A percentile compares a stretch with the other conserved stretches of the same genome.
Evolutionary conservation across 2,888 invertebrate species (phyloP).

Genomic region (Apoda limacodes): DNA sequence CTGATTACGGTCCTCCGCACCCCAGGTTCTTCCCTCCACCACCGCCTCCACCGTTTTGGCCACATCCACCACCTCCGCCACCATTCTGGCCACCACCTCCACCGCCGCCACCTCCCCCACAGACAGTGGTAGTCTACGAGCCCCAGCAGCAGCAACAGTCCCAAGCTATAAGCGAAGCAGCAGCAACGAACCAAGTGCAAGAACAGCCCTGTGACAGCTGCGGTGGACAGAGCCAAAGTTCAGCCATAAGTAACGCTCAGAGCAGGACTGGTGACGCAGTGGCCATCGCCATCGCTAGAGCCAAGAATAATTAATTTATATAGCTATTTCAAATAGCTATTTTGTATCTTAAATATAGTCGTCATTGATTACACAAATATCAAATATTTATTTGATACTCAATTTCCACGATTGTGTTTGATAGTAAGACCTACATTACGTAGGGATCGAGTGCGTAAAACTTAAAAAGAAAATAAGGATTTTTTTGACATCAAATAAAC

Average conservation of each 20-base stretch:
- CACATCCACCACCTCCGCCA: slow-evolving; percentile 22
- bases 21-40: slow-evolving; percentile 20
- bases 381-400: no score
- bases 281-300: slow-evolving; percentile 26
- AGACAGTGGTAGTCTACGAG: background rate
- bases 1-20: slow-evolving; percentile 3
- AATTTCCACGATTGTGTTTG: no score
- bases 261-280: slow-evolving; percentile 30
- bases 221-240: slow-evolving; percentile 12
- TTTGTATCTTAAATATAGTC: no score
- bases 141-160: background rate
- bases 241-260: slow-evolving; percentile 31
- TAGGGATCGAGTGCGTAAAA: no score
- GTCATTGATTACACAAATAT: no score
- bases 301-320: no score
- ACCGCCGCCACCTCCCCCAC: background rate
- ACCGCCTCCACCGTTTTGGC: slow-evolving; percentile 15
- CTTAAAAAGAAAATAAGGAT: no score
- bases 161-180: background rate
- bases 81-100: slow-evolving; percentile 11
- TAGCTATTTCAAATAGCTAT: no score
- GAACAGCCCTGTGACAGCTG: slow-evolving; percentile 13
- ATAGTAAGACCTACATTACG: no score
- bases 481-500: no score
- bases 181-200: background rate